These are phyloP conservation scores for Chelonus insularis DNA, from an alignment of 1,140 invertebrate species.

Conservation along the genomic window DNA sequence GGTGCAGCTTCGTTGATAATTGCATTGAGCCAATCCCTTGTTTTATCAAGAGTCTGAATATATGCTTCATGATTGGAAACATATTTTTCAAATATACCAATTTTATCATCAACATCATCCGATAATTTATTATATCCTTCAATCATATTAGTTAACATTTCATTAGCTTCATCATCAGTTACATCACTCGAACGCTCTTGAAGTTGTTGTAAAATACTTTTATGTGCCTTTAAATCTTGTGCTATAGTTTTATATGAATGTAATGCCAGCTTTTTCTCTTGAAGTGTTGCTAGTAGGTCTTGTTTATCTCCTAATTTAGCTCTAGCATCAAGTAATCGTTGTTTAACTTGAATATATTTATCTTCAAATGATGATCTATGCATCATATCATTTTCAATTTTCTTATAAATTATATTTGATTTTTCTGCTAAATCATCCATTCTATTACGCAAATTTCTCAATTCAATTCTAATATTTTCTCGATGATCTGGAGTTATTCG, in stretches of 20 bases:
- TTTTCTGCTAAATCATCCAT: constrained; percentile 85
- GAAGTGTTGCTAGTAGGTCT: constrained; percentile 73
- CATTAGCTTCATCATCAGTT: constrained; percentile 74
- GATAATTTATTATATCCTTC: constrained; percentile 71
- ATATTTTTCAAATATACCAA: constrained; percentile 70
- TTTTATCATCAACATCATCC: constrained; percentile 69
- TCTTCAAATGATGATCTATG: constrained; percentile 90
- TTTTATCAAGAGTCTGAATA: constrained; percentile 74
- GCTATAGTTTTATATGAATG: constrained; percentile 74
- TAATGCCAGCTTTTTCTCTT: constrained; percentile 83
- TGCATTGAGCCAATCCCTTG: constrained; percentile 73
- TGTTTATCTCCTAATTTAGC: constrained; percentile 69
- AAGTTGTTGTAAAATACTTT: constrained; percentile 76
- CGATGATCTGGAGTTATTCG: constrained; percentile 84
- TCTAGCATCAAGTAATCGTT: constrained; percentile 78
- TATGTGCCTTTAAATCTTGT: constrained; percentile 82
- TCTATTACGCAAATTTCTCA: constrained; percentile 77
- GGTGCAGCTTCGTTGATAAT: constrained; percentile 71
- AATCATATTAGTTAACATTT: constrained; percentile 70
- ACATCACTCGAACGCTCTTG: constrained; percentile 74
- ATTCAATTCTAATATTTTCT: constrained; percentile 79
- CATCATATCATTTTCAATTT: constrained; percentile 82
- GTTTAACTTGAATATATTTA: constrained; percentile 78
- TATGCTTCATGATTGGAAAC: constrained; percentile 83
- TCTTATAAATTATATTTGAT: constrained; percentile 81